phyloP scores from a whole-genome alignment of 2,113 vertebrate species.

The Epinephelus cyanopodus region DNA sequence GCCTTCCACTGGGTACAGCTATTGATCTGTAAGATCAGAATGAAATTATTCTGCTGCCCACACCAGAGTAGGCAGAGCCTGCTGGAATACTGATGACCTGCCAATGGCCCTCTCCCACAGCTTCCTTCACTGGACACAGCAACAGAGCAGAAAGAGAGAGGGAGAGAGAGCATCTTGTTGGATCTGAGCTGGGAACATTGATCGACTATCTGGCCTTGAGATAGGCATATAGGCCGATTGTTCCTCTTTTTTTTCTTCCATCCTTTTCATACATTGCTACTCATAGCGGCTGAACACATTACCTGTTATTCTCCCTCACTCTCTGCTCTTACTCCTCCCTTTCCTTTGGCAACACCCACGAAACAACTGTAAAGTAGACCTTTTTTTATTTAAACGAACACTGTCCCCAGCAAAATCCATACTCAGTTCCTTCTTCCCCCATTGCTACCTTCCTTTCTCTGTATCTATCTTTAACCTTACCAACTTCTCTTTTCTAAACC shows the following conservation, averaged over 20 bases:
- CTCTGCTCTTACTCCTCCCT: constrained; percentile 20
- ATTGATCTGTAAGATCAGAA: constrained; percentile 79
- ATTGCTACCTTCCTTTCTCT: constrained; percentile 17
- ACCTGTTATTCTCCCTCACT: constrained; percentile 33
- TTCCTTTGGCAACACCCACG: constrained; percentile 17
- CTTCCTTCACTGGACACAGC: constrained; percentile 64
- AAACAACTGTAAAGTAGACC: constrained; percentile 45
- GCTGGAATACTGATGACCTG: constrained; percentile 80
- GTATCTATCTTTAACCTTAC: constrained; percentile 32
- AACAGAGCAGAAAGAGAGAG: constrained; percentile 21
- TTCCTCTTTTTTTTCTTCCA: constrained; percentile 42
- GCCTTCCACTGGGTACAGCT: constrained; percentile 60
- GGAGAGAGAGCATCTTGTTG: constrained; percentile 27
- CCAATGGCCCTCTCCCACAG: constrained; percentile 71
- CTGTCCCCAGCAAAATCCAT: constrained; percentile 40
- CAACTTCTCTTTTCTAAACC: constrained; percentile 10
- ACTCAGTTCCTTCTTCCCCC: background rate
- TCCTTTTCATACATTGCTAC: constrained; percentile 36
- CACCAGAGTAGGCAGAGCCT: constrained; percentile 70
- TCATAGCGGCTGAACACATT: constrained; percentile 29
- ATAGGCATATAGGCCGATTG: constrained; percentile 39
- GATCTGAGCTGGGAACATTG: constrained; percentile 69
- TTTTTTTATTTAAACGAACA: constrained; percentile 38
- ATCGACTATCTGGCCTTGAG: constrained; percentile 60
- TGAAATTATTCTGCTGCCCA: constrained; percentile 81